Percentiles rank a stretch among this genome's conserved stretches.
Conservation (phyloP, 2,797 vertebrate genomes). For the Delichon dasypus region DNA sequence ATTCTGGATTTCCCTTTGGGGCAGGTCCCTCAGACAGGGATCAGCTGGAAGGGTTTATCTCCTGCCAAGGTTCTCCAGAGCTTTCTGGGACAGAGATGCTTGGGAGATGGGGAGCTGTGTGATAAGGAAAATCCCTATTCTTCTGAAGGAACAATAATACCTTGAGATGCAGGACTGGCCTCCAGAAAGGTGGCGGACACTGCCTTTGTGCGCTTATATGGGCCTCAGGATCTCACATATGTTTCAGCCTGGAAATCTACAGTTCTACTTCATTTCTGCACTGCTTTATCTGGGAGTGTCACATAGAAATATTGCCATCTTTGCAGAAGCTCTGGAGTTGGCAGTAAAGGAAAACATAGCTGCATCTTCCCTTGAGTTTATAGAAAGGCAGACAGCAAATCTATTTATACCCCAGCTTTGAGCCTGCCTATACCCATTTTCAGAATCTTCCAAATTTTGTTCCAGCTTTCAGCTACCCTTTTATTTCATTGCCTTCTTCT, state of each 20-base stretch:
- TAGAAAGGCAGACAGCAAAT: slow-evolving; percentile 10
- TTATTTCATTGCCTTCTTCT: neutral
- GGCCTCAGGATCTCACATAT: neutral
- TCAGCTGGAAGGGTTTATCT: neutral
- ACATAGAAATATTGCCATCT: neutral
- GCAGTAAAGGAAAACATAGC: neutral
- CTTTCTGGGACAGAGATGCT: neutral
- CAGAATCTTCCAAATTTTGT: neutral
- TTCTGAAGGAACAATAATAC: neutral
- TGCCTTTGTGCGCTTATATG: fast-evolving
- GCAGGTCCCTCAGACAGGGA: neutral
- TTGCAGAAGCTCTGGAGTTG: neutral
- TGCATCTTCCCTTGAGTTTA: neutral
- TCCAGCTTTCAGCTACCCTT: neutral
- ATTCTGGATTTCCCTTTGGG: neutral
- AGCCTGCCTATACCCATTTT: neutral
- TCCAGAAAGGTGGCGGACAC: neutral
- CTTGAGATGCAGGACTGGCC: neutral
- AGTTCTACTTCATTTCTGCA: neutral
- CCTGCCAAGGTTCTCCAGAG: neutral
- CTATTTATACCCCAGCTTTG: neutral
- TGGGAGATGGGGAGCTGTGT: neutral
- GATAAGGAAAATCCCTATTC: too few relatives aligned
- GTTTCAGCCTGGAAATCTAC: neutral
- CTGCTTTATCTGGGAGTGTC: neutral